phyloP scores from a whole-genome alignment of 2,113 vertebrate genomes.

The Chroicocephalus ridibundus region DNA sequence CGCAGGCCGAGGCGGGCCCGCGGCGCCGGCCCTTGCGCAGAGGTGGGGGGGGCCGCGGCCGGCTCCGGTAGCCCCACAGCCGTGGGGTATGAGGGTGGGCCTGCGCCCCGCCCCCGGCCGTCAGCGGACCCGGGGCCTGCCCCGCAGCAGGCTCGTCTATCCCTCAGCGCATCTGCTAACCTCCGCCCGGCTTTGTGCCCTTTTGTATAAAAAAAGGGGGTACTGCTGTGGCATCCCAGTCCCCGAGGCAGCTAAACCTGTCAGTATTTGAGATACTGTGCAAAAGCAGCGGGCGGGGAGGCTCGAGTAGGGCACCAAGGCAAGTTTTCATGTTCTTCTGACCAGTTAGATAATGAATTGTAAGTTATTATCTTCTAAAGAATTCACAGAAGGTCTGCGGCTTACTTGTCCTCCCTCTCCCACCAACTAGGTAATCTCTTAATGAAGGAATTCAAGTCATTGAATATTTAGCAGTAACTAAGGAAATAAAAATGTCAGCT shows the following conservation, averaged over 20 bases:
- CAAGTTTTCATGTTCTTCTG: not conserved
- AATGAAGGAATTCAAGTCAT: not conserved
- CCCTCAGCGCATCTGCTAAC: rapidly evolving
- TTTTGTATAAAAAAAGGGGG: too few relatives aligned
- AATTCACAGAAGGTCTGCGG: not conserved
- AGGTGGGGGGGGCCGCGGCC: not conserved
- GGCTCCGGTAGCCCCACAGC: too few relatives aligned
- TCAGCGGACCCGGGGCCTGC: rapidly evolving
- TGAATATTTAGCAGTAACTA: not conserved
- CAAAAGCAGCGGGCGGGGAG: not conserved
- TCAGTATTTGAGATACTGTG: too few relatives aligned
- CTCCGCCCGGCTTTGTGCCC: not conserved
- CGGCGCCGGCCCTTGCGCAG: not conserved
- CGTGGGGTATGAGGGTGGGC: rapidly evolving
- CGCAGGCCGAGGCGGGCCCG: not conserved
- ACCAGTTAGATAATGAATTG: not conserved
- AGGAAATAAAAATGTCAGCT: not conserved
- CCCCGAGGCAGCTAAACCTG: rapidly evolving
- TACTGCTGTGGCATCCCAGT: rapidly evolving
- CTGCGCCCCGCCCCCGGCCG: too few relatives aligned
- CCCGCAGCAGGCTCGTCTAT: rapidly evolving
- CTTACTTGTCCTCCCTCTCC: not conserved
- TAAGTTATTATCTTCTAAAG: not conserved
- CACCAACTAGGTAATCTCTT: not conserved
- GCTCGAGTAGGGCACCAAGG: not conserved